Conservation (phyloP, 2,888 invertebrate species). For the Apantesis nais region DNA sequence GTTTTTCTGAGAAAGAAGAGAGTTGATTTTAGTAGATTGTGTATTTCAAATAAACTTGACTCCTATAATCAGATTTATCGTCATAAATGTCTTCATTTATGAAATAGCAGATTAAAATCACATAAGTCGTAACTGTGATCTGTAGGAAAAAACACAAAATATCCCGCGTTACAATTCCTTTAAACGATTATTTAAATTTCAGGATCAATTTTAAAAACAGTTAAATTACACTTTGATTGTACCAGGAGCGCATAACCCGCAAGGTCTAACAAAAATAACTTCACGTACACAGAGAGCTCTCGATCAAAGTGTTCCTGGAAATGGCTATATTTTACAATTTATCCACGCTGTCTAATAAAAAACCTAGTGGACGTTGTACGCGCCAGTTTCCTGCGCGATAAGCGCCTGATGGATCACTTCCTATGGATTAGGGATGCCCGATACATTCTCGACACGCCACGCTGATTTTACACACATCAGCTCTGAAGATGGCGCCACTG, state of each 20-base stretch:
- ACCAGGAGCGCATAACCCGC: conserved; percentile 29
- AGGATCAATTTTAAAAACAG: not conserved
- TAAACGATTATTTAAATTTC: not conserved
- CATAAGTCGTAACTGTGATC: too few relatives aligned
- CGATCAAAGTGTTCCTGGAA: conserved; percentile 42
- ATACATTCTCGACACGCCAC: conserved; percentile 44
- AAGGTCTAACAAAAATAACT: conserved; percentile 26
- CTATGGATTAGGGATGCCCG: conserved; percentile 60
- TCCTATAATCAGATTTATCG: too few relatives aligned
- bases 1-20: too few relatives aligned
- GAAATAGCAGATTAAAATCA: too few relatives aligned
- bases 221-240: conserved; percentile 3
- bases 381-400: conserved; percentile 75
- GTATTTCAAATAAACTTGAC: too few relatives aligned
- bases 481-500: conserved; percentile 17
- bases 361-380: conserved; percentile 51
- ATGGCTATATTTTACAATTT: conserved; percentile 44
- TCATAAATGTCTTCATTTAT: too few relatives aligned
- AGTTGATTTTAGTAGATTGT: too few relatives aligned
- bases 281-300: conserved; percentile 22
- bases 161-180: too few relatives aligned
- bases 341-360: conserved; percentile 47
- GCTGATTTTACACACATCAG: conserved; percentile 38
- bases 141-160: too few relatives aligned
- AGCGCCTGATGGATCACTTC: conserved; percentile 81